Base-by-base conservation (phyloP, 1,140 invertebrate species). In the Philotrypesis tridentata region DNA sequence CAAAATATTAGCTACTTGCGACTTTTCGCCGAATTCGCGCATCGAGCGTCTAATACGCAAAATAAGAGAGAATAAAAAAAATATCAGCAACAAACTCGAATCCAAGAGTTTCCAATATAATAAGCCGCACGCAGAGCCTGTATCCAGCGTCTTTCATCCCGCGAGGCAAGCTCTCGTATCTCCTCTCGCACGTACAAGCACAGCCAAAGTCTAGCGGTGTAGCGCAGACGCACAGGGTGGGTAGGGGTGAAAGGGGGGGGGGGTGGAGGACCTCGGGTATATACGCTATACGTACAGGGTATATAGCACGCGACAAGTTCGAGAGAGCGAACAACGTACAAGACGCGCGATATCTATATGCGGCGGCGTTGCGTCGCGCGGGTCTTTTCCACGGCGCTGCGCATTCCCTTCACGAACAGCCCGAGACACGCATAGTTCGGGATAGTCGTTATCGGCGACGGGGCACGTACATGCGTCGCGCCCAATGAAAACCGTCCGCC, bases 381-480 rank as follows among this genome's bases (percentile, higher is more conserved):
- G 29, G 9, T 70, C 67, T 70, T 70, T 70, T 70, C 27, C 67
- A 37, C 31, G 0, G 27, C 67, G 12, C 3, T 0, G 27, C 67
- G 31, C 27, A 70, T 37, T 70, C 67, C 27, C 27, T 70, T 65
- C 25, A 65, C 63, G 63, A 65, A 65, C 8, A 17, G 25, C 7
- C 23, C 4, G 63, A 65, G 27, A 65, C 63, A 65, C 25, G 67
- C 67, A 70, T 70, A 33, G 67, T 31, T 70, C 67, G 67, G 67
- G 5, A 70, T 70, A 37, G 27, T 70, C 67, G 67, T 70, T 70
- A 70, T 70, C 67, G 21, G 67, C 23, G 61, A n/a, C 61, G 60
- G 60, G 63, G 27, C 23, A 65, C 23, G 23, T 27, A 65, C 63
- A 25, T 65, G 25, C 63, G 23, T 65, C 63, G 63, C 63, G 63